phyloP scores from a whole-genome alignment of 2,797 vertebrate genomes.

The Lagocephalus sceleratus region DNA sequence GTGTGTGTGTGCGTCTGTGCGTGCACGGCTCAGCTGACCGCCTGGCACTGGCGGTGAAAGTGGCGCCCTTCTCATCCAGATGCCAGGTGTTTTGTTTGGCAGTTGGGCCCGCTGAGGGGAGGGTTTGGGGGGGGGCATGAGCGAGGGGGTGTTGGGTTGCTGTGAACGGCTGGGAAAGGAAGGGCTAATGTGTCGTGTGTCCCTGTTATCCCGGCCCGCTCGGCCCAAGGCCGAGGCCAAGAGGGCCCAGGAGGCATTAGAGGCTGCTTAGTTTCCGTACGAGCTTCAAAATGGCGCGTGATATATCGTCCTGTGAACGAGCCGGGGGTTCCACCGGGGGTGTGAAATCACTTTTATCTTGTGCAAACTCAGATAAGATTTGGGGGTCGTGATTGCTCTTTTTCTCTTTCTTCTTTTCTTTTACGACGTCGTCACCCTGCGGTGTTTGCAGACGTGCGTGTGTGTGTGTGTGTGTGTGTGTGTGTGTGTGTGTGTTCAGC shows the following conservation, averaged over 20 bases:
- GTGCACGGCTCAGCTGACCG: constrained; percentile 58
- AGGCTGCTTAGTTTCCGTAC: constrained; percentile 25
- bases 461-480: no score
- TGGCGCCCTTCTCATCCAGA: constrained; percentile 60
- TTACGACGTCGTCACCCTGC: no score
- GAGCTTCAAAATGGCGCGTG: constrained; percentile 8
- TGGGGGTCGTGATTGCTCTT: constrained; percentile 1
- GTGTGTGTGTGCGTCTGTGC: constrained; percentile 39
- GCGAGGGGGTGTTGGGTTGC: constrained; percentile 65
- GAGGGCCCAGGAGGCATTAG: constrained; percentile 32
- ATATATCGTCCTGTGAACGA: constrained; percentile 8
- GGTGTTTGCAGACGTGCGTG: no score
- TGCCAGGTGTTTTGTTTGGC: constrained; percentile 79
- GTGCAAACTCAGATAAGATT: no score
- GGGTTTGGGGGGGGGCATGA: constrained; percentile 27
- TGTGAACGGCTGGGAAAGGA: constrained; percentile 38
- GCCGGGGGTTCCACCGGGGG: neutral
- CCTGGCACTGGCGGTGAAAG: constrained; percentile 61
- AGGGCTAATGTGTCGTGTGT: constrained; percentile 44
- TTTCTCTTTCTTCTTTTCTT: neutral
- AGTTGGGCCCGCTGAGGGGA: constrained; percentile 26
- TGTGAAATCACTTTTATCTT: no score
- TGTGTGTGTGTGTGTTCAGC: no score
- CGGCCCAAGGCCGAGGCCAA: constrained; percentile 19
- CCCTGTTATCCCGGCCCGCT: constrained; percentile 32